A percentile compares a stretch with the other conserved stretches of the same genome.
phyloP scores from a whole-genome alignment of 2,113 vertebrate species.

The Tetrax tetrax region DNA sequence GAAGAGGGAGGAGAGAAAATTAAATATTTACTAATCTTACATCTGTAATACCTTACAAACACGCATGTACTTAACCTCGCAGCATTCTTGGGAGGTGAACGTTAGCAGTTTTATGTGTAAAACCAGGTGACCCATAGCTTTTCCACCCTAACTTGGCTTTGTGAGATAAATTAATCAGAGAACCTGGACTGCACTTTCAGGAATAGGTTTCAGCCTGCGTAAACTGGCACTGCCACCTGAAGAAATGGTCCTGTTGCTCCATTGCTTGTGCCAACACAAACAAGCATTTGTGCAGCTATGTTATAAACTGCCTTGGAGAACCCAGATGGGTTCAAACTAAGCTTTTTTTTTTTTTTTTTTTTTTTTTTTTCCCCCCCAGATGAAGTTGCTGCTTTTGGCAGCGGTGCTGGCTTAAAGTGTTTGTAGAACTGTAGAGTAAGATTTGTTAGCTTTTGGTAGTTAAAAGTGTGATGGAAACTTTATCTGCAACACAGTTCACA shows the following conservation, averaged over 20 bases:
- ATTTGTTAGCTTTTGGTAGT: slow-evolving; percentile 49
- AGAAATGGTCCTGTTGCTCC: slow-evolving; percentile 28
- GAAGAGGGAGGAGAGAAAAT: slow-evolving; percentile 17
- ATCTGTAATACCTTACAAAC: background rate
- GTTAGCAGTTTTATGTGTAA: slow-evolving; percentile 14
- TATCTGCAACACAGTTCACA: slow-evolving; percentile 6
- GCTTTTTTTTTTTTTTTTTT: slow-evolving; percentile 1
- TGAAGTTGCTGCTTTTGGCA: slow-evolving; percentile 57
- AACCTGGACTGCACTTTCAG: background rate
- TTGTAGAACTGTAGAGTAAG: slow-evolving; percentile 41
- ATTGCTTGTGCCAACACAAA: slow-evolving; percentile 51
- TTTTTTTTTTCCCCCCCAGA: background rate
- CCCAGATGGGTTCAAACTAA: slow-evolving; percentile 1
- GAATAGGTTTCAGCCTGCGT: background rate
- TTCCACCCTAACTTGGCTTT: background rate
- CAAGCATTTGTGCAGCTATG: slow-evolving; percentile 41
- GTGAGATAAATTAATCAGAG: slow-evolving; percentile 11
- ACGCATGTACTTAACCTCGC: background rate
- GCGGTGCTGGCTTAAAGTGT: slow-evolving; percentile 8
- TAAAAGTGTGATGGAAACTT: slow-evolving; percentile 41
- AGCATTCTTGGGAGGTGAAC: slow-evolving; percentile 12
- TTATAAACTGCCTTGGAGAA: slow-evolving; percentile 20
- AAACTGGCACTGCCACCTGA: slow-evolving; percentile 35
- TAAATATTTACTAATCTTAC: slow-evolving; percentile 41
- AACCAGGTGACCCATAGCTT: background rate